These are phyloP conservation scores for Phenacoccus solenopsis DNA, from an alignment of 1,140 invertebrate species.

Conservation along the genomic window DNA sequence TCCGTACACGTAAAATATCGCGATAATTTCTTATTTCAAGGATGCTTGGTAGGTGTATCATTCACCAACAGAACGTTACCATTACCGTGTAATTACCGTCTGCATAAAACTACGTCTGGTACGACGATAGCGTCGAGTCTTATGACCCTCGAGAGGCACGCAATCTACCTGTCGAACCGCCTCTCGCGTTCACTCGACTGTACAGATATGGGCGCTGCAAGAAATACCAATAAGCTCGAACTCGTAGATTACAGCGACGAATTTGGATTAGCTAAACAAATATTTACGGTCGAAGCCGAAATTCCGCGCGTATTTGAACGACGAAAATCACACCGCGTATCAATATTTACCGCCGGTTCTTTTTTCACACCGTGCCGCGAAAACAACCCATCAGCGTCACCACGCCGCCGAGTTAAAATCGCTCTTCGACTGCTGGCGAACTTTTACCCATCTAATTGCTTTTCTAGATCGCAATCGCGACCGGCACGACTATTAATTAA, in stretches of 20 bases:
- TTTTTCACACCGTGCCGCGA: neutral
- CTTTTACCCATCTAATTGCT: neutral
- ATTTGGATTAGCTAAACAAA: neutral
- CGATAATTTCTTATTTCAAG: too few species aligned
- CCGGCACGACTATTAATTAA: neutral
- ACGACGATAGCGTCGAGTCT: too few species aligned
- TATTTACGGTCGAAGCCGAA: neutral
- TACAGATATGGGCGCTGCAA: too few species aligned
- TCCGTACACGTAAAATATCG: too few species aligned
- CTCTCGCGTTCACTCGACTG: too few species aligned
- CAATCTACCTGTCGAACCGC: too few species aligned
- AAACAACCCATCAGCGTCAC: neutral
- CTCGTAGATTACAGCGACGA: neutral
- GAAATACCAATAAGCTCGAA: too few species aligned
- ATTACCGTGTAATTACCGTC: too few species aligned
- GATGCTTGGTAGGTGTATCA: too few species aligned
- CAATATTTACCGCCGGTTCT: neutral
- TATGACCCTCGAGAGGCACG: too few species aligned
- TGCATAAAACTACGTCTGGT: too few species aligned
- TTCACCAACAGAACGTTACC: too few species aligned
- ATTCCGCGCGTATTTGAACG: neutral
- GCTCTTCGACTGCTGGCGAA: neutral
- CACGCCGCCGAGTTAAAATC: neutral
- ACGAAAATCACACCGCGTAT: neutral
- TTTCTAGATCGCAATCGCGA: neutral